Conservation (phyloP, 2,888 invertebrate species). For the Coremacera marginata region DNA sequence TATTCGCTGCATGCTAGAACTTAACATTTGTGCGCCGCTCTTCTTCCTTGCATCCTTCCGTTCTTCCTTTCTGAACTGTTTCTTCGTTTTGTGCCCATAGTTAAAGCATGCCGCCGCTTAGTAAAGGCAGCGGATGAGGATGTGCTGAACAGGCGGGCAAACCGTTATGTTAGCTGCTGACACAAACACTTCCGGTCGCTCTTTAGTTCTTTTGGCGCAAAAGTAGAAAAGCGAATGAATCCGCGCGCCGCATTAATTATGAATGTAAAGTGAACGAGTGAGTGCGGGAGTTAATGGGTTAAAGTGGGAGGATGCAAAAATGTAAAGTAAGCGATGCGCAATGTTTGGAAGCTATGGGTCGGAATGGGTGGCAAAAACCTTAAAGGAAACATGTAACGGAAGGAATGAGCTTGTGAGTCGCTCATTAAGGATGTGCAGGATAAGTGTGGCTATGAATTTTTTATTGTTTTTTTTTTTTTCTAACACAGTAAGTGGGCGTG, state of each 20-base stretch:
- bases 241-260: slow-evolving; percentile 47
- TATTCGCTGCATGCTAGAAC: slow-evolving; percentile 6
- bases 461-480: neutral
- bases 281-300: neutral
- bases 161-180: slow-evolving; percentile 19
- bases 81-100: neutral
- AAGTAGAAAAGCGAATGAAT: slow-evolving; percentile 20
- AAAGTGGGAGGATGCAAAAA: neutral
- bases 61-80: neutral
- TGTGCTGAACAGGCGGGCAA: slow-evolving; percentile 2
- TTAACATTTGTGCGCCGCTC: slow-evolving; percentile 9
- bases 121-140: slow-evolving; percentile 9
- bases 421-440: neutral
- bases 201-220: neutral
- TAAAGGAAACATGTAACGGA: neutral
- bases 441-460: neutral
- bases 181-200: slow-evolving; percentile 20
- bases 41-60: neutral
- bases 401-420: neutral
- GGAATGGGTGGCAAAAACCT: neutral
- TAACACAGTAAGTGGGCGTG: neutral
- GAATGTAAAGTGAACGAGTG: slow-evolving; percentile 45
- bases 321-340: neutral
- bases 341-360: neutral
- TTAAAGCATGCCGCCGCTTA: neutral